A percentile compares a stretch with the other conserved stretches of the same genome.
phyloP scores from a whole-genome alignment of 1,140 invertebrate species.

The Bombus sylvicola region DNA sequence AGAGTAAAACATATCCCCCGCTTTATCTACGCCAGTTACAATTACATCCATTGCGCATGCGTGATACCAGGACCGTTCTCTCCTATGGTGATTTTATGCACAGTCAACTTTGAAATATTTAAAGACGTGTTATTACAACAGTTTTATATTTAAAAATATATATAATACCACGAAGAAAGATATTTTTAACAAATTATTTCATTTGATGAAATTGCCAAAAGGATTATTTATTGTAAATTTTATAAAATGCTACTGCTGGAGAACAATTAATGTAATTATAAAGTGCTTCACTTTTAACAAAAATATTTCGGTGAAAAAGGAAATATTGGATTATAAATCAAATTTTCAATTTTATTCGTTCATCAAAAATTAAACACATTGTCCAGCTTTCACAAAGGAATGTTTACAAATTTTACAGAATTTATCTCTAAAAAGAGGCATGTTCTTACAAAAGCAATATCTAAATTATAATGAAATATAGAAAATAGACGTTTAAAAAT shows the following conservation, averaged over 20 bases:
- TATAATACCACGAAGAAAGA: neutral
- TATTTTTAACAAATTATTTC: neutral
- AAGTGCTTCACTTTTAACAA: too few species aligned
- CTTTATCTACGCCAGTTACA: neutral
- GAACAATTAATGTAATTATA: too few species aligned
- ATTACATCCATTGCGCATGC: neutral
- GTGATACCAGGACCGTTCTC: neutral
- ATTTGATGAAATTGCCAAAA: neutral
- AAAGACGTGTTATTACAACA: too few species aligned
- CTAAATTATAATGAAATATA: too few species aligned
- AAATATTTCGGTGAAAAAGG: neutral
- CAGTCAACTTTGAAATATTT: neutral
- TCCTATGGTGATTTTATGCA: neutral
- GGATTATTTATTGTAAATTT: neutral
- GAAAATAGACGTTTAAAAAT: too few species aligned
- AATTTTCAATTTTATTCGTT: neutral
- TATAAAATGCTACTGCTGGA: neutral
- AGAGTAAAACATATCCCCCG: neutral
- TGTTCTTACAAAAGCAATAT: too few species aligned
- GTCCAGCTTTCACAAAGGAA: too few species aligned
- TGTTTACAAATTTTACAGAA: too few species aligned
- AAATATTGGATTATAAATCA: neutral
- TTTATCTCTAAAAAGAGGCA: too few species aligned
- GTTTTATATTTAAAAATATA: neutral
- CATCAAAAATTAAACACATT: too few species aligned